Evolutionary conservation across 2,113 vertebrate genomes (phyloP).

Genomic region (Gambusia holbrooki): DNA sequence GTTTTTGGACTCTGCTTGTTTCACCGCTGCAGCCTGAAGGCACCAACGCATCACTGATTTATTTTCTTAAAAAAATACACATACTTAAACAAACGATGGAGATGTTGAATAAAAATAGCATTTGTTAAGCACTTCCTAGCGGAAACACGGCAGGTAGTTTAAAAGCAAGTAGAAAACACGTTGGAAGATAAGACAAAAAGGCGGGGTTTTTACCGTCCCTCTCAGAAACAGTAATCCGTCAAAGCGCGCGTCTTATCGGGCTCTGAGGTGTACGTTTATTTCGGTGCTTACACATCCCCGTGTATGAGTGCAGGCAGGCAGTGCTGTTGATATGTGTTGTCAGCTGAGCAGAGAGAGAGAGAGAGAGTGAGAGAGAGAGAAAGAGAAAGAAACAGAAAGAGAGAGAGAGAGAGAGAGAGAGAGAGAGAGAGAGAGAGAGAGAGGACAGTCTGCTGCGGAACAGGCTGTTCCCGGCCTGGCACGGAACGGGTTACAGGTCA

Average conservation of each 20-base stretch:
- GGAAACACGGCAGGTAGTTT: not conserved
- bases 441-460: conserved; percentile 74
- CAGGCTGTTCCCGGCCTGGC: conserved; percentile 79
- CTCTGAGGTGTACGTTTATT: conserved; percentile 28
- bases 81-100: not conserved
- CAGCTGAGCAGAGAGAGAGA: conserved; percentile 51
- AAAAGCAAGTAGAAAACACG: not conserved
- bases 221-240: conserved; percentile 37
- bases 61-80: not conserved
- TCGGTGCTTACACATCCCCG: conserved; percentile 34
- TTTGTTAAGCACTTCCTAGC: not conserved
- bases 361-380: conserved; percentile 18
- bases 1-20: not conserved
- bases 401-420: not conserved
- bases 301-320: conserved; percentile 5
- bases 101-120: not conserved
- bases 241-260: conserved; percentile 42
- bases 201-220: conserved; percentile 15
- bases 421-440: not conserved
- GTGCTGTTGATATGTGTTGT: conserved; percentile 60
- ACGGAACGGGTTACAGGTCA: conserved; percentile 86
- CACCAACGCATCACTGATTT: not conserved
- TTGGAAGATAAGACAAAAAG: not conserved
- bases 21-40: not conserved
- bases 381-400: conserved; percentile 16